phyloP scores from a whole-genome alignment of 2,888 invertebrate species.

The Lasioglossum malachurum region DNA sequence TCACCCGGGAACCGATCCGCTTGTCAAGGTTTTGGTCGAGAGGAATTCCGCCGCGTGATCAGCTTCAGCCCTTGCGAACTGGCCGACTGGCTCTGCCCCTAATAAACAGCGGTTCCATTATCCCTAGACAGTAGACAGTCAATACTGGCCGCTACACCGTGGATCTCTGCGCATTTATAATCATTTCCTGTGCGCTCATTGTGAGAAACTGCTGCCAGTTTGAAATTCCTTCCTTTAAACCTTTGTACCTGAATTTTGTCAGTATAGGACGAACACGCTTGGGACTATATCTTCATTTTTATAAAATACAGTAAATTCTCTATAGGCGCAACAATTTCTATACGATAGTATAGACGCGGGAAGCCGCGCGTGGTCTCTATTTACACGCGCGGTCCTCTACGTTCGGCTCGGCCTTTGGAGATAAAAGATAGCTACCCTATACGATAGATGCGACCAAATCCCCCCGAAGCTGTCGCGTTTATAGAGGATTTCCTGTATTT shows the following conservation, averaged over 20 bases:
- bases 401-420: no score
- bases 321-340: no score
- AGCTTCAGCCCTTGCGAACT: not conserved
- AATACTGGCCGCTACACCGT: not conserved
- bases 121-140: not conserved
- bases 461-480: no score
- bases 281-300: not conserved
- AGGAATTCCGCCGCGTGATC: slow-evolving; percentile 5
- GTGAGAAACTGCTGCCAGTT: not conserved
- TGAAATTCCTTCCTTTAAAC: not conserved
- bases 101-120: not conserved
- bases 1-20: not conserved
- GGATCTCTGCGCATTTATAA: not conserved
- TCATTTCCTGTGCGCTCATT: not conserved
- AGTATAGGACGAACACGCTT: not conserved
- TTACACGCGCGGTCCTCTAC: no score
- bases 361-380: no score
- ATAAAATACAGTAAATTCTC: not conserved
- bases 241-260: not conserved
- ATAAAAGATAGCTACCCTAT: no score
- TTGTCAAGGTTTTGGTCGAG: slow-evolving; percentile 11
- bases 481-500: not conserved
- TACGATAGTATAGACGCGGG: no score
- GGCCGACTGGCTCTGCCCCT: not conserved
- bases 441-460: no score